Base-by-base conservation (phyloP, 2,888 invertebrate species). In the Lamproptera curius region DNA sequence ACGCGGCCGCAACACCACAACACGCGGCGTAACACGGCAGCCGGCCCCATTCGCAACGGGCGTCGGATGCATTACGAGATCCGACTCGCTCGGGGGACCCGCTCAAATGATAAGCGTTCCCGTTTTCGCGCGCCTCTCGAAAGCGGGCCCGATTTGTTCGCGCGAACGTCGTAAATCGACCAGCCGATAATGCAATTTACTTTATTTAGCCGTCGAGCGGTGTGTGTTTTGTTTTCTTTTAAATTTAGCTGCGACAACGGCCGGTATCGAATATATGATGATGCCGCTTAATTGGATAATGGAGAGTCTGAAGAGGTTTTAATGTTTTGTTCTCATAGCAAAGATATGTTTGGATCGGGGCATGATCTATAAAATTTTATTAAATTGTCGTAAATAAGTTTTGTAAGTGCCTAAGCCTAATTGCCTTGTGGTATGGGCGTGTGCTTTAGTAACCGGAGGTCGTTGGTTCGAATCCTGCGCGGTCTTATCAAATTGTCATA, bases 11-110 rank as follows among this genome's bases (percentile, higher is more conserved):
- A 6, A 8, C 4, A 8, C 23, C 23, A 23, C 23, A 38, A 38
- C 16, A 44, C 37, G 37, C 20, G 54, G 54, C 59, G 65, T 65
- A 67, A 64, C 50, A 47, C 61, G 56, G 71, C 49, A 67, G 71
- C 66, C 62, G 59, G 65, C 67, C 58, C 57, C 55, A 67, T 65
- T 69, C 59, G 63, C 64, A 67, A 68, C 69, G 68, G 63, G 50
- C 56, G 54, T 54, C 54, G 50, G 47, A 47, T 50, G 43, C 50
- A 49, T 56, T 52, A 54, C 52, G 46, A 51, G 55, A 58, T 56
- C 56, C 52, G 51, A 59, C 50, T 52, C 47, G 42, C 42, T 44
- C 47, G 52, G 52, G 56, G 61, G 62, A 59, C 46, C 54, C 47
- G 2, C 2, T 54, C 58, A 56, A 57, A 58, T 56, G 49, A 58